Conservation (phyloP, 2,888 invertebrate species). For the Sepioteuthis lessoniana region DNA sequence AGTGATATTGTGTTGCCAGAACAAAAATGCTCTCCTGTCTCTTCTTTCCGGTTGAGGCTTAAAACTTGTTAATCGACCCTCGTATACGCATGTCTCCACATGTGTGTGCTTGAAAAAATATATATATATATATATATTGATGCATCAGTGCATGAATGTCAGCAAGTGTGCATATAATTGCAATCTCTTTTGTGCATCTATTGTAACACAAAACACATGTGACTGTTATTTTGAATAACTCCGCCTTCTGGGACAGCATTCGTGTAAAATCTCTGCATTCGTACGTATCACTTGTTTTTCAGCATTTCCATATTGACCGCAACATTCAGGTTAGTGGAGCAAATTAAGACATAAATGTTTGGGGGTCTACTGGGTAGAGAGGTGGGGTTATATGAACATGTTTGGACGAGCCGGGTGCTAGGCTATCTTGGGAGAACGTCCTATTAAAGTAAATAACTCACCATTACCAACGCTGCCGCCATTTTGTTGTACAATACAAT, state of each 20-base stretch:
- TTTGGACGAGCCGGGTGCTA: background rate
- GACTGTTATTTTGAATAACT: background rate
- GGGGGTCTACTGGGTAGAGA: background rate
- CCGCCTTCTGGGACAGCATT: background rate
- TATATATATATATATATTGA: too few species aligned
- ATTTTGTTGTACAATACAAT: background rate
- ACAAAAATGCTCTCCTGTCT: too few species aligned
- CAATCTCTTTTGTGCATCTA: background rate
- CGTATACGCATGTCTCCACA: too few species aligned
- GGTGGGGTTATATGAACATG: background rate
- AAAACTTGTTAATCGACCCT: too few species aligned
- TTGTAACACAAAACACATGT: background rate
- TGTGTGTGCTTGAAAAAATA: too few species aligned
- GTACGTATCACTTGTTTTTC: background rate
- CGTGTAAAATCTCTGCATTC: background rate
- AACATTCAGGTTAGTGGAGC: background rate
- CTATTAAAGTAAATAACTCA: background rate
- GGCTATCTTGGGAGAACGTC: background rate
- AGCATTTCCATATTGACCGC: conserved; percentile 4
- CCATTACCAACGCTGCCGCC: background rate
- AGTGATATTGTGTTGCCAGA: too few species aligned
- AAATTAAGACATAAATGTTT: background rate
- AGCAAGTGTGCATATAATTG: background rate
- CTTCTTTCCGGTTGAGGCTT: too few species aligned
- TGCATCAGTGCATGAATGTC: background rate